Evolutionary conservation across 2,113 vertebrate genomes (phyloP).

Genomic region (Cheilinus undulatus): DNA sequence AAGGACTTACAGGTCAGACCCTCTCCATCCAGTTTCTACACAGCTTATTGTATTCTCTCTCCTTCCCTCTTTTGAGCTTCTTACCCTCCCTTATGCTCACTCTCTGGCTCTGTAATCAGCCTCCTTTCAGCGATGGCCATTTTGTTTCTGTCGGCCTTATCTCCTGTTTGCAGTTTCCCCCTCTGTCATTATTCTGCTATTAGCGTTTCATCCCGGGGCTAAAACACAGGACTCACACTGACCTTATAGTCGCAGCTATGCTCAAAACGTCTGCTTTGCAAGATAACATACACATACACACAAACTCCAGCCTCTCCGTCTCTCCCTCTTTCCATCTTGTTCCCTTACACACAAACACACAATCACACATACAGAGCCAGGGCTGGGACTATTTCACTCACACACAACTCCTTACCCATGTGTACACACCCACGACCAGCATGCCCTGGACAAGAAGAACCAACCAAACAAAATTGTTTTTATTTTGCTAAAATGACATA

Average conservation of each 20-base stretch:
- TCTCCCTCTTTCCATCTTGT: not conserved
- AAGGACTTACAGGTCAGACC: conserved; percentile 18
- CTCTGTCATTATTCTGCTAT: conserved; percentile 76
- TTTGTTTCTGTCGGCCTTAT: conserved; percentile 72
- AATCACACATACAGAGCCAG: conserved; percentile 1
- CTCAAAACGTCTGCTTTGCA: conserved; percentile 62
- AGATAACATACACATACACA: conserved; percentile 48
- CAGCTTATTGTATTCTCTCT: not conserved
- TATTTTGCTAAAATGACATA: conserved; percentile 2
- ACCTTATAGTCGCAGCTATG: conserved; percentile 61
- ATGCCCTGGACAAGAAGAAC: not conserved
- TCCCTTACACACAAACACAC: conserved; percentile 5
- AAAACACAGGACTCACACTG: conserved; percentile 65
- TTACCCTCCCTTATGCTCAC: conserved; percentile 17
- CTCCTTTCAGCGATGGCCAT: conserved; percentile 50
- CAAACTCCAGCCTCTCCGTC: not conserved
- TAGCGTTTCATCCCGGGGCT: conserved; percentile 67
- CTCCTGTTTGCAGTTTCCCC: conserved; percentile 68
- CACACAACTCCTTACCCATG: not conserved
- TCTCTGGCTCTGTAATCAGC: conserved; percentile 60
- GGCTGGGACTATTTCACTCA: conserved; percentile 18
- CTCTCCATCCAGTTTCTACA: conserved; percentile 12
- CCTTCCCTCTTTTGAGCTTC: conserved; percentile 5
- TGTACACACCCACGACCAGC: not conserved
- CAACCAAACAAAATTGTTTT: conserved; percentile 6